Conservation (phyloP, 2,888 invertebrate species). For the Laspeyria flexula region DNA sequence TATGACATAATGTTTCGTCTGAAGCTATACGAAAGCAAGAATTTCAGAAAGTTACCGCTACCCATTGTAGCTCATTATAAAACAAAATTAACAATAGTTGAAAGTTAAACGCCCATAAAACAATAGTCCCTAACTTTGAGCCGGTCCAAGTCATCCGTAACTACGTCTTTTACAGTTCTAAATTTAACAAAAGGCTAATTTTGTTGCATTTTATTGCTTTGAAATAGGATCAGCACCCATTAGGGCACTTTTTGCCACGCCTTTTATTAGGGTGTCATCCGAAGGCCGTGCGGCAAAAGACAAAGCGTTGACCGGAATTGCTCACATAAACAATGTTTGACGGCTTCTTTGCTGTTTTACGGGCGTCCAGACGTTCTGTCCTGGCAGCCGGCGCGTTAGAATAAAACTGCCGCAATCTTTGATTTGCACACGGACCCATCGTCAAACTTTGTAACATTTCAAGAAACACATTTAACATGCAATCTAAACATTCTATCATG, state of each 20-base stretch:
- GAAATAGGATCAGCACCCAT: constrained; percentile 82
- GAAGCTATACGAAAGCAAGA: background rate
- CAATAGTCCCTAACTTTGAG: constrained; percentile 59
- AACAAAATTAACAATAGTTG: constrained; percentile 45
- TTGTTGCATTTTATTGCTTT: constrained; percentile 84
- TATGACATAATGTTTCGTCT: too few species aligned
- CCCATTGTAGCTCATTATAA: constrained; percentile 27
- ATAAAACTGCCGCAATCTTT: constrained; percentile 25
- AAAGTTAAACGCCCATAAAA: constrained; percentile 70
- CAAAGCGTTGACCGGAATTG: constrained; percentile 80
- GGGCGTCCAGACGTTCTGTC: constrained; percentile 46
- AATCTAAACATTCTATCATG: constrained; percentile 5
- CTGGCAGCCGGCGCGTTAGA: constrained; percentile 35
- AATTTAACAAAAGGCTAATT: constrained; percentile 81
- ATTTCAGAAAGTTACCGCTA: constrained; percentile 21
- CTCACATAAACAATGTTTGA: constrained; percentile 81
- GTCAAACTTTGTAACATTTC: constrained; percentile 12
- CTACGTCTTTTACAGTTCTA: constrained; percentile 69
- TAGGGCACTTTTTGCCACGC: constrained; percentile 82
- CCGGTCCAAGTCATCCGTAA: constrained; percentile 56
- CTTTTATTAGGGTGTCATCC: constrained; percentile 85
- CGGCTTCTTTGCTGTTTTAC: constrained; percentile 79
- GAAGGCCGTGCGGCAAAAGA: constrained; percentile 80
- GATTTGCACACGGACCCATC: constrained; percentile 23
- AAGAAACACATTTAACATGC: constrained; percentile 9